A percentile compares a stretch with the other conserved stretches of the same genome.
phyloP scores from a whole-genome alignment of 2,797 vertebrate genomes.

The Phoeniculus purpureus region DNA sequence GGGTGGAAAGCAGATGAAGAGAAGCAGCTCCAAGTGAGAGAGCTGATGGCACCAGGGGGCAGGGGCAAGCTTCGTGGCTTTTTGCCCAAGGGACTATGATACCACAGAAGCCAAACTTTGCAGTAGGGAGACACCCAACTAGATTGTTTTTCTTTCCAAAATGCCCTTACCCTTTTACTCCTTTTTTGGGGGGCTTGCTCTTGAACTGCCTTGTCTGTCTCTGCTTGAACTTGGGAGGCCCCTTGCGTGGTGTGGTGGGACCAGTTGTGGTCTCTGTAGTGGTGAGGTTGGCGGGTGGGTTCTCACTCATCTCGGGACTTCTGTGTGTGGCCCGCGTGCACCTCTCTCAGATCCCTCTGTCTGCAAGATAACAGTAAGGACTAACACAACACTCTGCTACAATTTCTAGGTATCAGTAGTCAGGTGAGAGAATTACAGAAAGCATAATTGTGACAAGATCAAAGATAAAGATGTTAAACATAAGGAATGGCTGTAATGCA shows the following conservation, averaged over 20 bases:
- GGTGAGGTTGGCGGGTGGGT: constrained; percentile 33
- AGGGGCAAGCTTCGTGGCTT: background rate
- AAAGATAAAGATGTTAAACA: background rate
- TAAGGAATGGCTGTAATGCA: background rate
- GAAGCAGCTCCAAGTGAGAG: background rate
- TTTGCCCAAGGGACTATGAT: background rate
- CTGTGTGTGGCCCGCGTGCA: background rate
- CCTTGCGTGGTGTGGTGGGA: constrained; percentile 79
- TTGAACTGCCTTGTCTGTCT: constrained; percentile 86
- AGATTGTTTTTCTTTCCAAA: background rate
- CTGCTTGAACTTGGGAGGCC: constrained; percentile 87
- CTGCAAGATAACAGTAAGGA: constrained; percentile 38
- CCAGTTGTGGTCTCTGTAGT: constrained; percentile 59
- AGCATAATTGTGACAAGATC: background rate
- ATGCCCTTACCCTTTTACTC: constrained; percentile 79
- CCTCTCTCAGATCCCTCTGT: constrained; percentile 23
- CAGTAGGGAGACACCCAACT: background rate
- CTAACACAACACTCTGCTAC: background rate
- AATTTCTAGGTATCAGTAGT: background rate
- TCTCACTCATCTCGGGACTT: constrained; percentile 71
- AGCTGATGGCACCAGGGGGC: background rate
- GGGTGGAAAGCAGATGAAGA: background rate
- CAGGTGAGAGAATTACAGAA: background rate
- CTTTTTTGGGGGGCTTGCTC: constrained; percentile 86
- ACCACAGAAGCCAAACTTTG: background rate